These are phyloP conservation scores for Orbicella faveolata DNA, from an alignment of 64 coral and sea anemone genomes.

Conservation along the genomic window DNA sequence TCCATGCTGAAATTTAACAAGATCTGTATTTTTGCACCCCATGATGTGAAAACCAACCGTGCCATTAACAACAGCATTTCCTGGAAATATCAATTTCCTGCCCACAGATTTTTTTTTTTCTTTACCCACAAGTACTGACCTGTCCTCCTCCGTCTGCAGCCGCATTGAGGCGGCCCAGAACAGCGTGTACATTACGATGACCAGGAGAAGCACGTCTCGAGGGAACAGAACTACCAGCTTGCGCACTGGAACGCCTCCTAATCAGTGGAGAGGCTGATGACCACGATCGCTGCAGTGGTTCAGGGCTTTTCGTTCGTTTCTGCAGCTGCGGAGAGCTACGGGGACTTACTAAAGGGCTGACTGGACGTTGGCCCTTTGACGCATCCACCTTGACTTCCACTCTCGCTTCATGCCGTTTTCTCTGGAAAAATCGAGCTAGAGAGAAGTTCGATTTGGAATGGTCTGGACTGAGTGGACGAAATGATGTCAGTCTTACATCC, in stretches of 20 bases:
- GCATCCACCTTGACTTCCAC: slow-evolving; percentile 26
- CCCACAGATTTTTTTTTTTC: neutral
- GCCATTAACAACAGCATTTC: neutral
- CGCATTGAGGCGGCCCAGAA: slow-evolving; percentile 22
- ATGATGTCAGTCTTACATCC: slow-evolving; percentile 68
- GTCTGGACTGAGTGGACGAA: slow-evolving; percentile 90
- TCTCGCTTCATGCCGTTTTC: slow-evolving; percentile 50
- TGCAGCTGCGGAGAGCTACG: slow-evolving; percentile 27
- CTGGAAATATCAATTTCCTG: neutral
- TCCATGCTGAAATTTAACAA: too few species aligned
- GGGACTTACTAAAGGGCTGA: neutral
- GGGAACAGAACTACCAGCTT: neutral
- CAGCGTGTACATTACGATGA: slow-evolving; percentile 25
- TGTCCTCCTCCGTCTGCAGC: slow-evolving; percentile 23
- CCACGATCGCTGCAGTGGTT: neutral
- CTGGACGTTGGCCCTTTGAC: slow-evolving; percentile 3
- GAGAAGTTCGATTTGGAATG: slow-evolving; percentile 56
- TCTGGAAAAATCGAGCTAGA: slow-evolving; percentile 69
- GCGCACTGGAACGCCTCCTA: neutral
- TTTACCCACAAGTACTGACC: neutral
- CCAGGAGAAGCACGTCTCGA: neutral
- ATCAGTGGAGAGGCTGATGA: slow-evolving; percentile 9
- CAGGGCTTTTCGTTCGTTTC: slow-evolving; percentile 20
- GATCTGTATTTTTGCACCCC: too few species aligned
- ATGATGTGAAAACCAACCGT: neutral